phyloP scores from a whole-genome alignment of 1,140 invertebrate species.

The Gonioctena quinquepunctata region DNA sequence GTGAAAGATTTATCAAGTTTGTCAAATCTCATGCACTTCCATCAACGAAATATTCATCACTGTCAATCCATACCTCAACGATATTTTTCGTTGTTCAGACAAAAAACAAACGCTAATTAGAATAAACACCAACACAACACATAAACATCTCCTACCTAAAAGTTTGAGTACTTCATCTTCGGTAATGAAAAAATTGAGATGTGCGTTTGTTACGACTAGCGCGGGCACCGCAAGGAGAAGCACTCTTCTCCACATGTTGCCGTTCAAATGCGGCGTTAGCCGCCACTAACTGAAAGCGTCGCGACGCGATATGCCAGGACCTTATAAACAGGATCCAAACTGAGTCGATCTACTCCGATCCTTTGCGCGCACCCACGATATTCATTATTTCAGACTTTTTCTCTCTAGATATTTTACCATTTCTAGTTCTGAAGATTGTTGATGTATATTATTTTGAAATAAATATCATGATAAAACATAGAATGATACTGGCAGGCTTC shows the following conservation, averaged over 20 bases:
- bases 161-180: constrained; percentile 76
- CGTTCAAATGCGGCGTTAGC: constrained; percentile 28
- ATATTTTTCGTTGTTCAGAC: too few relatives aligned
- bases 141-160: constrained; percentile 62
- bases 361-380: constrained; percentile 13
- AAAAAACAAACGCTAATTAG: not conserved
- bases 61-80: too few relatives aligned
- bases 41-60: too few relatives aligned
- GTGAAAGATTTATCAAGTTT: too few relatives aligned
- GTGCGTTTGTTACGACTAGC: constrained; percentile 52
- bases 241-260: constrained; percentile 16
- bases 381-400: not conserved
- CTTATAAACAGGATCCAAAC: constrained; percentile 18
- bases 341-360: constrained; percentile 2
- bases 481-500: too few relatives aligned
- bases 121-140: constrained; percentile 7
- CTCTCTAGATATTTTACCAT: not conserved
- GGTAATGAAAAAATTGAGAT: constrained; percentile 78
- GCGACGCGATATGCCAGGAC: constrained; percentile 15
- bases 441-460: too few relatives aligned
- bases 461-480: too few relatives aligned
- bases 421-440: not conserved
- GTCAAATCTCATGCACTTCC: too few relatives aligned
- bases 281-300: constrained; percentile 38
- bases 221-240: constrained; percentile 24